phyloP scores from a whole-genome alignment of 1,140 invertebrate genomes.

The Megathymus violae region DNA sequence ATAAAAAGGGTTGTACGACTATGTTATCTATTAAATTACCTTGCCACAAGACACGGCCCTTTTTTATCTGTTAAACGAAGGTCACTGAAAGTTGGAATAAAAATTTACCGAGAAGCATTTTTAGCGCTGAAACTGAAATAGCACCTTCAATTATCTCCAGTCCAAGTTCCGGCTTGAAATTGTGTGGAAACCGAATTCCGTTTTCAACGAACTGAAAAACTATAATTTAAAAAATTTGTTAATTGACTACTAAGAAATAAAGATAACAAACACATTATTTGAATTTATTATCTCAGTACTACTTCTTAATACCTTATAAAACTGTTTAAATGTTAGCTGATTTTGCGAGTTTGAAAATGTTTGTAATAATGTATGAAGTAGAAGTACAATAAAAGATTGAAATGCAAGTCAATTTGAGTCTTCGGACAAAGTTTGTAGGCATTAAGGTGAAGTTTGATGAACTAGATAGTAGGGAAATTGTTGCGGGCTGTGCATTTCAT shows the following conservation, averaged over 20 bases:
- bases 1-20: too few species aligned
- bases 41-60: too few species aligned
- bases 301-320: background rate
- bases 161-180: background rate
- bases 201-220: background rate
- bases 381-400: slow-evolving; percentile 40
- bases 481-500: slow-evolving; percentile 75
- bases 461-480: slow-evolving; percentile 60
- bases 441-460: slow-evolving; percentile 46
- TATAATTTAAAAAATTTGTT: background rate
- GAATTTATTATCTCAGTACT: background rate
- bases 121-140: background rate
- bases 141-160: background rate
- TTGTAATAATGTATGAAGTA: slow-evolving; percentile 38
- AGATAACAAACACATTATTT: too few species aligned
- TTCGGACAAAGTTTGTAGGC: slow-evolving; percentile 54
- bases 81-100: too few species aligned
- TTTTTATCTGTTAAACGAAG: too few species aligned
- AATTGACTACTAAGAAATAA: too few species aligned
- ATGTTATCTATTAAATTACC: too few species aligned
- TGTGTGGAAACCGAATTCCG: background rate
- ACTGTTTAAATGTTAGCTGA: slow-evolving; percentile 34
- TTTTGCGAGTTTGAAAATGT: slow-evolving; percentile 38
- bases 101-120: too few species aligned
- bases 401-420: slow-evolving; percentile 61